These are phyloP conservation scores for Lepeophtheirus nordmannii DNA, from an alignment of 2,888 invertebrate species.

Conservation along the genomic window DNA sequence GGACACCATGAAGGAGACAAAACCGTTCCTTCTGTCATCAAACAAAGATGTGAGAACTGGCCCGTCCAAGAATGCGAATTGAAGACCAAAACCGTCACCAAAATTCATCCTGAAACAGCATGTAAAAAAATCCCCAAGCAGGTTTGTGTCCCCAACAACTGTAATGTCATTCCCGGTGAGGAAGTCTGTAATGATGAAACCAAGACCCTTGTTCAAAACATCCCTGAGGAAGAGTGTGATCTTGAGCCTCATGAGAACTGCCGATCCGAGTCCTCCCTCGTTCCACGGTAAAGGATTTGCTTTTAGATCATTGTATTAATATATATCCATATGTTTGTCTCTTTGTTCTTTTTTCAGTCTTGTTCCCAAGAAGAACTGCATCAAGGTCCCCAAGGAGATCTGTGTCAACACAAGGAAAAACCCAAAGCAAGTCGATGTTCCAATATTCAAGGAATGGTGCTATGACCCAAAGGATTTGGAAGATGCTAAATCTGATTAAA, in stretches of 20 bases:
- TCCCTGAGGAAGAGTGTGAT: constrained; percentile 2
- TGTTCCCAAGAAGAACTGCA: constrained; percentile 6
- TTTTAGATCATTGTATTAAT: too few species aligned
- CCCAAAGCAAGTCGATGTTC: not conserved
- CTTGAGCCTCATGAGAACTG: not conserved
- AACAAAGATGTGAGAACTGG: constrained; percentile 3
- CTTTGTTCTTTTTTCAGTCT: not conserved
- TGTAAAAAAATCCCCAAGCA: not conserved
- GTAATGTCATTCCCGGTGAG: not conserved
- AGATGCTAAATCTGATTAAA: not conserved
- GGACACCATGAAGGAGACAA: not conserved
- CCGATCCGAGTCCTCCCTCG: not conserved
- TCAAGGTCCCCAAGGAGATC: constrained; percentile 18
- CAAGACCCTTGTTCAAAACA: not conserved
- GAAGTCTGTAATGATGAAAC: not conserved
- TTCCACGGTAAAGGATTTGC: not conserved
- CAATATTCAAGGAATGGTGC: constrained; percentile 3
- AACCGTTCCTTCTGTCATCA: not conserved
- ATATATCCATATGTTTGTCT: too few species aligned
- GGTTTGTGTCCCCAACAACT: constrained; percentile 6
- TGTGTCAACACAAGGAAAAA: constrained; percentile 12
- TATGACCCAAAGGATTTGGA: not conserved
- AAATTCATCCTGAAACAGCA: not conserved
- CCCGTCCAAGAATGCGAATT: constrained; percentile 6
- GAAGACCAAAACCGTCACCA: not conserved